A percentile compares a stretch with the other conserved stretches of the same genome.
phyloP scores from a whole-genome alignment of 2,113 vertebrate species.

The Lipophrys pholis region DNA sequence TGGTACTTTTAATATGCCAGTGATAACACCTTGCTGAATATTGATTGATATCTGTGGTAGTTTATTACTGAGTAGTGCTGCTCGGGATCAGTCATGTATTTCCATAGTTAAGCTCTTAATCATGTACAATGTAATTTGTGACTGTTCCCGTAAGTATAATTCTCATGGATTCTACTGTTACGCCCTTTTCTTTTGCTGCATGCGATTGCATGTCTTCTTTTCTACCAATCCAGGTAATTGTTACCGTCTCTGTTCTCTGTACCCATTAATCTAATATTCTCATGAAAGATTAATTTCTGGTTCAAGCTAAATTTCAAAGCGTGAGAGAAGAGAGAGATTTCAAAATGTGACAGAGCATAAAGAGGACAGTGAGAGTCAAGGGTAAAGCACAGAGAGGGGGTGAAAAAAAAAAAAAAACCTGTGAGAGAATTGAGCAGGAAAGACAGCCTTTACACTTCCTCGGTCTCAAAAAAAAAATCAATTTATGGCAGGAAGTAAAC shows the following conservation, averaged over 20 bases:
- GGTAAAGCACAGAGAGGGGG: conserved; percentile 20
- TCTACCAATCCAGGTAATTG: conserved; percentile 28
- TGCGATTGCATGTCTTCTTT: conserved; percentile 11
- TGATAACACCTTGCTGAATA: neutral
- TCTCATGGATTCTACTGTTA: conserved; percentile 5
- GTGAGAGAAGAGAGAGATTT: conserved; percentile 40
- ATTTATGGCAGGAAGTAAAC: conserved; percentile 32
- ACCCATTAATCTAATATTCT: conserved; percentile 18
- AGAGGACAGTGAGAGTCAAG: conserved; percentile 36
- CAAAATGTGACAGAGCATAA: conserved; percentile 35
- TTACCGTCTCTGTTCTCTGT: conserved; percentile 18
- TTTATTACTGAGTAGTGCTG: neutral
- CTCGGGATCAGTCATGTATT: neutral
- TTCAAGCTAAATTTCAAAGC: conserved; percentile 26
- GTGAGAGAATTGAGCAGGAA: conserved; percentile 28
- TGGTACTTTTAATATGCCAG: neutral
- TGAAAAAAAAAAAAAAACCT: conserved; percentile 25
- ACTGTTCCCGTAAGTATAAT: neutral
- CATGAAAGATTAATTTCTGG: conserved; percentile 28
- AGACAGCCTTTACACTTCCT: conserved; percentile 7
- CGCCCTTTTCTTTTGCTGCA: conserved; percentile 4
- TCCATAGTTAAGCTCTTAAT: conserved; percentile 2
- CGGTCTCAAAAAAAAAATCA: conserved; percentile 18
- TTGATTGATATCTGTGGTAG: conserved; percentile 1
- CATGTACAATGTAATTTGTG: neutral